Evolutionary conservation across 2,113 vertebrate genomes (phyloP), one percentile per base, ranked within the genome.

Genomic region (Turnix velox): DNA sequence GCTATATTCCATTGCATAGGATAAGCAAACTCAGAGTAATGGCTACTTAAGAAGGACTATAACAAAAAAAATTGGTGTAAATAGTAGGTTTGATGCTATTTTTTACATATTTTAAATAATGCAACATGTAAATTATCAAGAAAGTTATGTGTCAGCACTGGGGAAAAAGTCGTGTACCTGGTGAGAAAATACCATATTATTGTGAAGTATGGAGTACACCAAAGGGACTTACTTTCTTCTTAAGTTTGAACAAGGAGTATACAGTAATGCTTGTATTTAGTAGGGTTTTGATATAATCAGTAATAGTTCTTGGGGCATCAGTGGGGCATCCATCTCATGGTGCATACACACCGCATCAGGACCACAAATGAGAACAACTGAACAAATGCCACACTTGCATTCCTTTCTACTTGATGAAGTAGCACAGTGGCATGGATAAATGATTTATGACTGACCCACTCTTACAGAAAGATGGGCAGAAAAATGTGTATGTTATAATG

Each of bases 311-410:
- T 72, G 23, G 46, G 62, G 40, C 39, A 12, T 39, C 12, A 5
- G 9, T 22, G 71, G 66, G 62, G 13, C 2, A 0, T 42, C 16
- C 2, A 0, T 42, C 57, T 22, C 16, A 7, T 22, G 14, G 55
- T 22, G 40, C 12, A 25, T 1, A 1, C 19, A 8, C 16, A 15
- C 25, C 12, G 31, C 27, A 14, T 75, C 33, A 14, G 57, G 43
- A 33, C 39, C 12, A 6, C 31, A 39, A 58, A 10, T 23, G 31
- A 74, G 45, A 59, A 45, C 33, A 48, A 20, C 33, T 30, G 31
- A 39, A 45, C 24, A 67, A 30, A 57, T 14, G 17, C 35, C 40
- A 42, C 22, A 3, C 43, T 55, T 0, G 0, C 24, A 20, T 43
- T 61, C 17, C 37, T 43, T 71, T 46, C 61, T 35, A 13, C 20